Conservation (phyloP, 2,888 invertebrate species). For the Acrocyrtus sp. region DNA sequence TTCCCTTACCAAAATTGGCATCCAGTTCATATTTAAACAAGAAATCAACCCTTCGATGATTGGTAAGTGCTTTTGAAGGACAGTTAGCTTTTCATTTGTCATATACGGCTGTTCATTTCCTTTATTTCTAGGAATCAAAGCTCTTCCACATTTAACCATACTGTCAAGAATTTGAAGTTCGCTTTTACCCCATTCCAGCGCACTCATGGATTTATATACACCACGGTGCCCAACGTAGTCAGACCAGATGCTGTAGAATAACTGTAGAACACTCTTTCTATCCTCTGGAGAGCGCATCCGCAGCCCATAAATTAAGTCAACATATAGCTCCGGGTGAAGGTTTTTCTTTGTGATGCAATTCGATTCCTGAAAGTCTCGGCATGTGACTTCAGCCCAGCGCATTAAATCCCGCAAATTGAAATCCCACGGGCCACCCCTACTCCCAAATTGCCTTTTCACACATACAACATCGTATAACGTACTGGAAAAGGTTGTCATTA, state of each 20-base stretch:
- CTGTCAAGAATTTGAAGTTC: slow-evolving; percentile 47
- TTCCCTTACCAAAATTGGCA: slow-evolving; percentile 82
- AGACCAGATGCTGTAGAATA: slow-evolving; percentile 45
- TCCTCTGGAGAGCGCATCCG: slow-evolving; percentile 86
- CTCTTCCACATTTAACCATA: slow-evolving; percentile 52
- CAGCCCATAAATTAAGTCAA: slow-evolving; percentile 85
- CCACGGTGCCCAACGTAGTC: neutral
- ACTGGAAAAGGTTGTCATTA: slow-evolving; percentile 84
- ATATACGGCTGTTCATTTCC: slow-evolving; percentile 16
- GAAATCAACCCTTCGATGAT: slow-evolving; percentile 82
- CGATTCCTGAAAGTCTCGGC: slow-evolving; percentile 56
- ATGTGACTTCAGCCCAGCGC: slow-evolving; percentile 80
- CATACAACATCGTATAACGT: slow-evolving; percentile 75
- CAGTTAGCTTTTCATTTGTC: slow-evolving; percentile 66
- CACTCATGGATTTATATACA: neutral
- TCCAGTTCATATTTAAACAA: slow-evolving; percentile 92
- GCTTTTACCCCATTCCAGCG: slow-evolving; percentile 52
- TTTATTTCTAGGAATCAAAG: slow-evolving; percentile 21
- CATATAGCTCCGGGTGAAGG: slow-evolving; percentile 71
- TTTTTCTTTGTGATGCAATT: neutral
- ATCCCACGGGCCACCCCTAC: slow-evolving; percentile 92
- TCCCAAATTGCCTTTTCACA: slow-evolving; percentile 76
- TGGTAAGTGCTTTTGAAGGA: slow-evolving; percentile 72
- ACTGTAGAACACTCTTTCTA: slow-evolving; percentile 73
- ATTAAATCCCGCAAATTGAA: slow-evolving; percentile 95